phyloP scores from a whole-genome alignment of 2,888 invertebrate genomes.

The Eumacrocentrus americanus region DNA sequence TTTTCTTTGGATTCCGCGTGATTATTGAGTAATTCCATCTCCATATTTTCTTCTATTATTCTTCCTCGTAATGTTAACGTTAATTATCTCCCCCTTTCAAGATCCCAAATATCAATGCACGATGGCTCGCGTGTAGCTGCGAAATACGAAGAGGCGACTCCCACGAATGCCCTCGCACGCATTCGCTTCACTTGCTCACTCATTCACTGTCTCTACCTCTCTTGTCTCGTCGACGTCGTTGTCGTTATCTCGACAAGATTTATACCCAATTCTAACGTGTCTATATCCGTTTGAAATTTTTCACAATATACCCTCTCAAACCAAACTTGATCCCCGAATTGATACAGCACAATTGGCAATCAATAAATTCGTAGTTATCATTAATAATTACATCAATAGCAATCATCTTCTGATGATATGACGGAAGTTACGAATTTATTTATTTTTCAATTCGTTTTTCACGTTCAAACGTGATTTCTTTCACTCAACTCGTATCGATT shows the following conservation, averaged over 20 bases:
- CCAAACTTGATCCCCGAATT: not conserved
- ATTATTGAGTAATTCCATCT: conserved; percentile 28
- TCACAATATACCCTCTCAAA: not conserved
- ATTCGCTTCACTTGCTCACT: conserved; percentile 10
- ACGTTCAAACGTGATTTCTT: not conserved
- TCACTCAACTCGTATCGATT: too few species aligned
- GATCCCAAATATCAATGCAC: not conserved
- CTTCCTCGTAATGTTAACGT: not conserved
- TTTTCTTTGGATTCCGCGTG: conserved; percentile 23
- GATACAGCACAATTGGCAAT: not conserved
- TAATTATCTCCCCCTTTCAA: not conserved
- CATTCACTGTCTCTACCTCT: conserved; percentile 22
- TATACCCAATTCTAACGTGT: conserved; percentile 34
- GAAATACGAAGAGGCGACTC: not conserved
- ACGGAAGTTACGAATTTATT: not conserved
- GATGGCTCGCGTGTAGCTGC: not conserved
- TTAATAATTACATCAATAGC: not conserved
- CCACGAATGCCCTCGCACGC: not conserved
- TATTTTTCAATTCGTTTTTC: not conserved
- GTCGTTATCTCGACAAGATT: conserved; percentile 32
- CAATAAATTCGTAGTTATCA: not conserved
- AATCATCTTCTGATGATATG: not conserved
- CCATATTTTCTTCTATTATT: conserved; percentile 13
- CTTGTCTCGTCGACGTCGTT: conserved; percentile 25
- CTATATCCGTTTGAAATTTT: not conserved